Evolutionary conservation across 2,888 invertebrate species (phyloP), one percentile per base, ranked within the genome.

Genomic region (Brachynemurus nebulosus): DNA sequence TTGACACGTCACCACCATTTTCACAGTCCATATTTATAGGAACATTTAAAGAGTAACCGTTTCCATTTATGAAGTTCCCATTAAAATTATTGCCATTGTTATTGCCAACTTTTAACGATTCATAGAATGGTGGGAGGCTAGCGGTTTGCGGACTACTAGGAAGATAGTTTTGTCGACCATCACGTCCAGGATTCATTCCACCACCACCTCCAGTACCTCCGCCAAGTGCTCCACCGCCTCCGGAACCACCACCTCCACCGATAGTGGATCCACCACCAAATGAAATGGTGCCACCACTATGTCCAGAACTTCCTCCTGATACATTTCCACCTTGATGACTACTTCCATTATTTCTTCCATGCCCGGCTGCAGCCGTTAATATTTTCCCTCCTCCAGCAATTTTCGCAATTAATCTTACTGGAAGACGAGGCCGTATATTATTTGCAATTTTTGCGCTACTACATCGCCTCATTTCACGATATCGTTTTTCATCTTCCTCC

Each of bases 141-240:
- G 86, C 86, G 1, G 86, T 86, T 2, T 88, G 88, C 42, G 88
- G 88, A 54, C 86, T 88, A 53, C 85, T 86, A 6, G 88, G 88
- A 2, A 86, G 86, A 59, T 88, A 88, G 61, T 86, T 86, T 47
- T 85, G 81, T 40, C 88, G 74, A 1, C 88, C 86, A 59, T 86
- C 86, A 34, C 86, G 74, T 2, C 86, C 86, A 8, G 66, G 68
- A 47, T 71, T 70, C 62, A 63, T 63, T 12, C 86, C 85, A 33
- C 85, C 86, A 21, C 84, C 83, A 2, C 80, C 81, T 1, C 78
- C 78, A 5, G 80, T 63, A 20, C 18, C 75, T 16, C 77, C 76
- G 16, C 78, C 69, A 0, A 75, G 72, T 12, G 73, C 72, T 21
- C 75, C 74, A 7, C 74, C 73, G 7, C 74, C 73, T 38, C 61